Evolutionary conservation across 2,113 vertebrate species (phyloP), one percentile per base, ranked within the genome.

Genomic region (Ctenomys sociabilis): DNA sequence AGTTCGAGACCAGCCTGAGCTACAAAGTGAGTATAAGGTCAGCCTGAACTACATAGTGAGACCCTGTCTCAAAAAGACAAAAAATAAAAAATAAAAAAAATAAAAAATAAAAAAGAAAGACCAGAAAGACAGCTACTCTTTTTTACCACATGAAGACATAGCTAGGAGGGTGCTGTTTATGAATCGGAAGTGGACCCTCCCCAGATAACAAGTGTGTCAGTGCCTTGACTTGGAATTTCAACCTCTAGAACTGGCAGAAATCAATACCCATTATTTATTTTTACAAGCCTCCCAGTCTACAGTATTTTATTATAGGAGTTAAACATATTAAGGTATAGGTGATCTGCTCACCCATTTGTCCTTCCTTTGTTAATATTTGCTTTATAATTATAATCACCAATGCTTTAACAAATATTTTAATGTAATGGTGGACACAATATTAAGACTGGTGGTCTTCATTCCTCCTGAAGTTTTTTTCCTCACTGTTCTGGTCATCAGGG

Each of bases 291-390:
- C 12, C 40, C 37, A 45, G 40, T 14, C 40, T 77, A 77, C 30
- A 13, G 40, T 30, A 45, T 77, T 77, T 77, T 77, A 26, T 77
- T 77, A 77, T 16, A 77, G 40, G 26, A 45, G 22, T 11, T n/a
- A 66, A 75, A 22, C 7, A 26, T 63, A 86, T 40, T 63, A 61
- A 73, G 64, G 43, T n/a, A 91, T 70, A 70, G 85, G 26, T 3
- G 2, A 91, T 92, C 88, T 95, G 77, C 26, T 59, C 49, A 59
- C 78, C 30, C 40, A 49, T 9, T 37, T 16, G 72, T 66, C 61
- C 32, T 88, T 84, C 78, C 59, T 94, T 64, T 88, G 66, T 80
- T 85, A 92, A 37, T 87, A 91, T 93, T 95, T 93, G 84, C 59
- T 59, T 93, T 87, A 82, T 88, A 81, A 96, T 86, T 91, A 77